Evolutionary conservation across 2,797 vertebrate species (phyloP).

Genomic region (Knipowitschia caucasica): DNA sequence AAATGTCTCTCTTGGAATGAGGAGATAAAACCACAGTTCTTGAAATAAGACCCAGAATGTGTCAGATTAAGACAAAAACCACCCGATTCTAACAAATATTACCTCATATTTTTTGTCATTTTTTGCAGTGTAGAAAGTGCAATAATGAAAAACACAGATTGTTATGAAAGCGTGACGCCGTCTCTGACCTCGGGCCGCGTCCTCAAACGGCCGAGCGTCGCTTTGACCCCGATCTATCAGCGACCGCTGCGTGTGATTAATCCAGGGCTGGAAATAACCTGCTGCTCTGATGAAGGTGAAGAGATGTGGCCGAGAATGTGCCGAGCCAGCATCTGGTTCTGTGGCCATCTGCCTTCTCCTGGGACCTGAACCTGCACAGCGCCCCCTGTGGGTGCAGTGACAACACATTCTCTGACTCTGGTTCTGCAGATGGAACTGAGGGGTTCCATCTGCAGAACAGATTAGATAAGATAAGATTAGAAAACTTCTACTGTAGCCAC

Average conservation of each 20-base stretch:
- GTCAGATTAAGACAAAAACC: too few relatives aligned
- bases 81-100: too few relatives aligned
- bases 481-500: too few relatives aligned
- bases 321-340: constrained; percentile 70
- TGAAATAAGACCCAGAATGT: too few relatives aligned
- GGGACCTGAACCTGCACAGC: constrained; percentile 58
- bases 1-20: too few relatives aligned
- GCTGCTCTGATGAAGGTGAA: constrained; percentile 70
- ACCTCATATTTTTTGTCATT: too few relatives aligned
- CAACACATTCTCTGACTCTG: constrained; percentile 51
- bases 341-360: constrained; percentile 78
- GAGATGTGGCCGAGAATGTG: constrained; percentile 74
- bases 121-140: too few relatives aligned
- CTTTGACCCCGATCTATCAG: constrained; percentile 79
- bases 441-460: too few relatives aligned
- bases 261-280: constrained; percentile 72
- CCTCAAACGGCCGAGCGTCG: constrained; percentile 63
- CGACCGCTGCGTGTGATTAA: constrained; percentile 72
- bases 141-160: background rate
- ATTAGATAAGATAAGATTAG: too few relatives aligned
- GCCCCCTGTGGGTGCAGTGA: constrained; percentile 47
- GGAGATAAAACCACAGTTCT: too few relatives aligned
- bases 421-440: constrained; percentile 39
- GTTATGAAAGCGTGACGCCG: background rate
- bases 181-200: constrained; percentile 43